Evolutionary conservation across 2,888 invertebrate genomes (phyloP).

Genomic region (Meiosimyza decipiens): DNA sequence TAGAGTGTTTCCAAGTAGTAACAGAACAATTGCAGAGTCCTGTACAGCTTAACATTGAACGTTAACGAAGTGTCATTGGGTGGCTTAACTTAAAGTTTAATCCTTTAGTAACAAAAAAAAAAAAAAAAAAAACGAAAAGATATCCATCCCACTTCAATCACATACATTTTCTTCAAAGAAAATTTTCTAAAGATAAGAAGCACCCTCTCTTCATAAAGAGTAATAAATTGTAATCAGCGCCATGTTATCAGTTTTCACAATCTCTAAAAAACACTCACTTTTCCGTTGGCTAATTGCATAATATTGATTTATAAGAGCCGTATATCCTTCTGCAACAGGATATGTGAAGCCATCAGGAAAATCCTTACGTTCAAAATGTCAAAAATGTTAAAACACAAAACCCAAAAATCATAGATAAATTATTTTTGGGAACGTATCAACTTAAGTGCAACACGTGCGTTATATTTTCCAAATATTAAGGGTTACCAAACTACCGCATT

Average conservation of each 20-base stretch:
- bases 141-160: no score
- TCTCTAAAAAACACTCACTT: slow-evolving; percentile 8
- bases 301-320: slow-evolving; percentile 1
- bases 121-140: no score
- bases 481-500: neutral
- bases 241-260: neutral
- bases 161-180: no score
- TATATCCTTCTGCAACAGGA: neutral
- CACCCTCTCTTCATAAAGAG: no score
- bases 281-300: no score
- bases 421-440: neutral
- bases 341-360: neutral
- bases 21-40: no score
- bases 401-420: neutral
- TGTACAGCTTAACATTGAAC: no score
- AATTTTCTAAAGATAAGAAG: no score
- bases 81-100: no score
- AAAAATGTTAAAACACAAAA: slow-evolving; percentile 6
- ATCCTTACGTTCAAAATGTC: neutral
- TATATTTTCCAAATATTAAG: neutral
- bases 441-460: slow-evolving; percentile 6
- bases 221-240: neutral
- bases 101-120: no score
- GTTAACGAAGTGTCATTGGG: no score
- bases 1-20: no score